Conservation (phyloP, 2,797 vertebrate species). For the Glossophaga mutica region DNA sequence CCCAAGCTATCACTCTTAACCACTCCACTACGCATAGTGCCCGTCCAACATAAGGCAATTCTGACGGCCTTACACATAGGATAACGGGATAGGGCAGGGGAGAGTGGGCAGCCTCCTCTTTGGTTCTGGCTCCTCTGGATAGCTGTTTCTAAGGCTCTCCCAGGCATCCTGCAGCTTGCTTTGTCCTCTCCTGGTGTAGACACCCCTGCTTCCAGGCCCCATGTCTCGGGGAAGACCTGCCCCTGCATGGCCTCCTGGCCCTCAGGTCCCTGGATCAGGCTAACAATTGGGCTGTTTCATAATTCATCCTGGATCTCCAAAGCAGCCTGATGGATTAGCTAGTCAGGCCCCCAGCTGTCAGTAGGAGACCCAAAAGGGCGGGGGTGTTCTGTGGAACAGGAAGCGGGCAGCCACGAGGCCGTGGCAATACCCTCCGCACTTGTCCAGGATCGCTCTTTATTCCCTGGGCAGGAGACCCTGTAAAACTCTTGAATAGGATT, state of each 20-base stretch:
- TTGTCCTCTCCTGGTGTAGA: not conserved
- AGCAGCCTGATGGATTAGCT: conserved; percentile 42
- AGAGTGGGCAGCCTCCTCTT: not conserved
- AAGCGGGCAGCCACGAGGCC: not conserved
- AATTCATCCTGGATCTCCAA: conserved; percentile 66
- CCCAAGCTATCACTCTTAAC: not conserved
- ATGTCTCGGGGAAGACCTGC: rapidly evolving
- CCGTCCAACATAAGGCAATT: not conserved
- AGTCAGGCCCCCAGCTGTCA: not conserved
- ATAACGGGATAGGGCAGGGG: rapidly evolving
- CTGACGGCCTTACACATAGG: rapidly evolving
- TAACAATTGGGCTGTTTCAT: conserved; percentile 52
- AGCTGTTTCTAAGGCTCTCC: not conserved
- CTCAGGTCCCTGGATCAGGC: not conserved
- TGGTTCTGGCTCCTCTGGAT: not conserved
- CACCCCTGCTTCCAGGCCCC: rapidly evolving
- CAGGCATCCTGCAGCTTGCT: not conserved
- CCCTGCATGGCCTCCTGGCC: not conserved
- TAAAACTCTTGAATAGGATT: not conserved
- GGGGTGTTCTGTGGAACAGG: not conserved
- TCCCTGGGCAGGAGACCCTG: not conserved
- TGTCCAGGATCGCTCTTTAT: not conserved
- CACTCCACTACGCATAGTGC: not conserved
- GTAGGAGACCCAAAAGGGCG: not conserved
- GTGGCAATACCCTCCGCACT: not conserved